Conservation (phyloP, 1,140 invertebrate genomes). For the Drosophila varians region DNA sequence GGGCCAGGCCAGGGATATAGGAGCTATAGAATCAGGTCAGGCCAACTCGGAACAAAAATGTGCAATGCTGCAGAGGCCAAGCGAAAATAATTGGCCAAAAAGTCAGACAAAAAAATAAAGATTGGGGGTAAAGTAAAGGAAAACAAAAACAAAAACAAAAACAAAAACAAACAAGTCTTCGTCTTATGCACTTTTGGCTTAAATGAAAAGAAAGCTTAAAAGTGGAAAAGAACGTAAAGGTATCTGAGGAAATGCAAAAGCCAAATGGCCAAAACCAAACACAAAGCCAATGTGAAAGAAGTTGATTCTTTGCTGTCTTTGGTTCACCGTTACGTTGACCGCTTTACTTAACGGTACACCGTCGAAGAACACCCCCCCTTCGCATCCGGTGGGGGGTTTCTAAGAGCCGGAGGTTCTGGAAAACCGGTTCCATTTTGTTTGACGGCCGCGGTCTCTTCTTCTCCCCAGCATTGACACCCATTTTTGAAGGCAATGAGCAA, state of each 20-base stretch:
- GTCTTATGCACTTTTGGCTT: conserved; percentile 56
- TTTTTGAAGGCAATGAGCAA: conserved; percentile 26
- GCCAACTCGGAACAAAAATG: conserved; percentile 45
- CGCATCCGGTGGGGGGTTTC: background rate
- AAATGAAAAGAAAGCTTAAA: conserved; percentile 68
- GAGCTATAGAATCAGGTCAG: conserved; percentile 66
- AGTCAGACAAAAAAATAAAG: conserved; percentile 12
- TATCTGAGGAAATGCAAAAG: conserved; percentile 25
- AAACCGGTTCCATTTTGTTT: conserved; percentile 58
- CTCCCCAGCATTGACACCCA: conserved; percentile 68
- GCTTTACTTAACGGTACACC: conserved; percentile 69
- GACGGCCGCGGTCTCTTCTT: conserved; percentile 2
- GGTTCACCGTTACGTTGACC: conserved; percentile 74
- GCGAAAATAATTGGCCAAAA: conserved; percentile 71
- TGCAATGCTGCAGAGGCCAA: conserved; percentile 63
- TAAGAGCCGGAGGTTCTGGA: conserved; percentile 13
- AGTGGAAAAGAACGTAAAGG: conserved; percentile 6
- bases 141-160: conserved; percentile 28
- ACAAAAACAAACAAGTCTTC: conserved; percentile 38
- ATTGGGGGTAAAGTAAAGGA: background rate
- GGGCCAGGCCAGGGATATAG: conserved; percentile 28
- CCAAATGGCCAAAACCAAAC: conserved; percentile 5
- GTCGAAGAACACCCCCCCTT: conserved; percentile 17
- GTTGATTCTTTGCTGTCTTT: conserved; percentile 41
- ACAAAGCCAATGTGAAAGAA: conserved; percentile 13